Evolutionary conservation across 1,140 invertebrate species (phyloP), one percentile per base, ranked within the genome.

Genomic region (Trichonephila clavata): DNA sequence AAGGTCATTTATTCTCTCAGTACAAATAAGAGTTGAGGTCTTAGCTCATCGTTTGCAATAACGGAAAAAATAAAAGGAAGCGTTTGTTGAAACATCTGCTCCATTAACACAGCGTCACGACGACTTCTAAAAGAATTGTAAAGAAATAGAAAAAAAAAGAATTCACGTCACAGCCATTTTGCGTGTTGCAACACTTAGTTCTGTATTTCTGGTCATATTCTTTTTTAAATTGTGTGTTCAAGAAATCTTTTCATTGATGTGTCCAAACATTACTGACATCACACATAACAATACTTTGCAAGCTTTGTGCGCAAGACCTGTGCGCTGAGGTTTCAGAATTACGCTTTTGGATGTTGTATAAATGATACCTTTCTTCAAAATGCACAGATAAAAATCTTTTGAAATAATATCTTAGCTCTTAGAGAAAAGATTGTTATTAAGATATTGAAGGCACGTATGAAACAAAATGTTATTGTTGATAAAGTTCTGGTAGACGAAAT

Each of bases 71-170:
- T 57, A 83, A 50, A 83, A 59, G 81, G 81, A 83, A 83, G 57
- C 50, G 81, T 24, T 59, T 77, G 81, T 57, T n/a, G 81, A 59
- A 83, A 83, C 81, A 83, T 83, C 81, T 83, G 81, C 81, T 83
- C 81, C 81, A 83, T 83, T 83, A 83, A 83, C 43, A 24, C 39
- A n/a, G 50, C 81, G 81, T 83, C 81, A 83, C 81, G 81, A 83
- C 81, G 43, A 18, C 2, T 27, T 7, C 2, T 16, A 77, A 77
- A 77, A 24, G n/a, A 77, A 20, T 2, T 20, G 21, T 20, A 63
- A 61, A 61, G 21, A 20, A 39, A 39, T 18, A 43, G 16, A 57
- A 27, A 32, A 77, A 39, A 83, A 81, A 81, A 20, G 14, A 14
- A 50, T 21, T 83, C 21, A 57, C 81, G 81, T 83, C 81, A 83